Conservation (phyloP, 2,888 invertebrate genomes). For the Epirrhoe alternata region DNA sequence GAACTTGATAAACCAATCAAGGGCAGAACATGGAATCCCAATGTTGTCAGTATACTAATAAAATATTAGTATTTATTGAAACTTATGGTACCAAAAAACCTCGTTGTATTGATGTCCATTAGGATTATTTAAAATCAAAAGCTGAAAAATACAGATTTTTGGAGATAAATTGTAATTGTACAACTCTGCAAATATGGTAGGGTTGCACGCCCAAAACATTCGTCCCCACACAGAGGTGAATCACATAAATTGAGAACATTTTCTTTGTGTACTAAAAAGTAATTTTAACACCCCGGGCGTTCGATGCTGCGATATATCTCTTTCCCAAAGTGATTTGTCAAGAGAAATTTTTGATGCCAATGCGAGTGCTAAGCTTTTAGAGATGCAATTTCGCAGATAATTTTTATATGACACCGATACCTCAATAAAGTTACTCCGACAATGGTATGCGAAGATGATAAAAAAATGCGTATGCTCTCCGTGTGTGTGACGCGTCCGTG, state of each 20-base stretch:
- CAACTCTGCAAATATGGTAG: constrained; percentile 52
- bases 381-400: constrained; percentile 51
- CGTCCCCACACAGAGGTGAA: constrained; percentile 52
- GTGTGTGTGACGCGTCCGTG: constrained; percentile 58
- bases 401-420: constrained; percentile 69
- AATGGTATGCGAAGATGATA: constrained; percentile 69
- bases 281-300: constrained; percentile 32
- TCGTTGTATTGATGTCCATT: constrained; percentile 39
- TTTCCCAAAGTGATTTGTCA: constrained; percentile 47
- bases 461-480: constrained; percentile 66
- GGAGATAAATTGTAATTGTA: constrained; percentile 48
- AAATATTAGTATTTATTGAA: constrained; percentile 24
- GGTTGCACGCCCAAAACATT: constrained; percentile 48
- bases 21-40: constrained; percentile 35
- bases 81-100: constrained; percentile 33
- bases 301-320: constrained; percentile 41
- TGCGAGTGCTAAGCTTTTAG: constrained; percentile 54
- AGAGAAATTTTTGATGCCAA: constrained; percentile 46
- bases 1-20: constrained; percentile 24
- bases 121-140: constrained; percentile 44
- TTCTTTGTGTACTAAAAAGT: constrained; percentile 39
- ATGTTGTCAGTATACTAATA: constrained; percentile 21
- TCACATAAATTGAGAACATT: constrained; percentile 48
- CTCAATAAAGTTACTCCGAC: constrained; percentile 71
- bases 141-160: constrained; percentile 49